Conservation (phyloP, 2,888 invertebrate species). For the Mantis religiosa region DNA sequence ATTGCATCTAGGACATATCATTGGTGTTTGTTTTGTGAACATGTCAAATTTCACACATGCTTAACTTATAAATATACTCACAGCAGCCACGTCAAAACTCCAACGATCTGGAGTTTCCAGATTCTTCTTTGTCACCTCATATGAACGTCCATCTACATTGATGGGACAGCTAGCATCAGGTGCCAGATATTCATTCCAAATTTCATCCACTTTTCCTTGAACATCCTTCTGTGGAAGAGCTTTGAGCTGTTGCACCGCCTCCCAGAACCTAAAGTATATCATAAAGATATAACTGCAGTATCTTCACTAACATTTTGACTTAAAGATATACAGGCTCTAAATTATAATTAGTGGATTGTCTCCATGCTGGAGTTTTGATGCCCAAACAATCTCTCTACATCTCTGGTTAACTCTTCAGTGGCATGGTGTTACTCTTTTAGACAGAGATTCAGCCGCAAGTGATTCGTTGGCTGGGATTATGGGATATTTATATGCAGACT, state of each 20-base stretch:
- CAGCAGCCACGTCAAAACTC: constrained; percentile 96
- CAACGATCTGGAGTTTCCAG: constrained; percentile 82
- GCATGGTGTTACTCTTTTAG: too few species aligned
- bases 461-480: too few species aligned
- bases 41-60: too few species aligned
- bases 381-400: too few species aligned
- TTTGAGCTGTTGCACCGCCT: constrained; percentile 90
- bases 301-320: constrained; percentile 97
- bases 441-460: too few species aligned
- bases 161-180: constrained; percentile 94
- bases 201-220: constrained; percentile 73
- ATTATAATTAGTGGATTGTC: too few species aligned
- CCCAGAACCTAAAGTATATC: constrained; percentile 75
- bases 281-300: constrained; percentile 60
- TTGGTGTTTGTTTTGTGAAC: too few species aligned
- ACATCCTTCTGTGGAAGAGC: constrained; percentile 82
- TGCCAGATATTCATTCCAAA: constrained; percentile 91
- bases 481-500: too few species aligned
- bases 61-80: constrained; percentile 44
- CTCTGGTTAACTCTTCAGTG: too few species aligned
- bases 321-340: constrained; percentile 77
- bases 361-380: too few species aligned
- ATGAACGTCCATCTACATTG: constrained; percentile 92
- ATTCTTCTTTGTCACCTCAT: constrained; percentile 77
- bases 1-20: too few species aligned